A percentile compares a stretch with the other conserved stretches of the same genome.
Evolutionary conservation across 2,113 vertebrate species (phyloP).

Genomic region (Sinosuthora webbiana): DNA sequence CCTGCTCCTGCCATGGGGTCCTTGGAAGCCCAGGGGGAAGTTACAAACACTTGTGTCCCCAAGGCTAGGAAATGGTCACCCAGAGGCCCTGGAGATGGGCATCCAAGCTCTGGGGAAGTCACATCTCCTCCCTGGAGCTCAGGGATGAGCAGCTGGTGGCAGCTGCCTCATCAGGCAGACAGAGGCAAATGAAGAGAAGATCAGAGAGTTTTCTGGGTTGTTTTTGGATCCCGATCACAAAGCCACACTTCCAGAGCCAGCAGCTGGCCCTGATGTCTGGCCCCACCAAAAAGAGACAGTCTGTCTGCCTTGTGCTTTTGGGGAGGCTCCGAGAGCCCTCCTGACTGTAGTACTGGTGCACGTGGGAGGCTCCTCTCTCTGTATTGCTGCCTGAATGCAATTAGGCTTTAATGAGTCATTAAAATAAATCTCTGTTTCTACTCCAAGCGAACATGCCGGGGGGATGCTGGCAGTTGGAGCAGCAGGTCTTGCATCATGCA

Average conservation of each 20-base stretch:
- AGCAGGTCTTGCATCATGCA: slow-evolving; percentile 24
- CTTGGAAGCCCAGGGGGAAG: background rate
- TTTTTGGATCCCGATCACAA: background rate
- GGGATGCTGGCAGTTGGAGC: slow-evolving; percentile 48
- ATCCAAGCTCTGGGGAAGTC: background rate
- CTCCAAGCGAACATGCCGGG: slow-evolving; percentile 7
- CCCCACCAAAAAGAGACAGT: slow-evolving; percentile 28
- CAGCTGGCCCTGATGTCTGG: slow-evolving; percentile 28
- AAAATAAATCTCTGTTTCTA: slow-evolving; percentile 68
- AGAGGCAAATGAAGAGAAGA: background rate
- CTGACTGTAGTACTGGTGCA: slow-evolving; percentile 38
- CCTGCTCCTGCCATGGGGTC: background rate
- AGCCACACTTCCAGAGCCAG: background rate
- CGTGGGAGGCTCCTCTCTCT: slow-evolving; percentile 54
- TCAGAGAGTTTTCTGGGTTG: background rate
- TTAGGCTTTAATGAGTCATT: slow-evolving; percentile 70
- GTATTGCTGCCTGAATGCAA: slow-evolving; percentile 55
- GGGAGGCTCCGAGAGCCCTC: slow-evolving; percentile 15
- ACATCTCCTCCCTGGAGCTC: background rate
- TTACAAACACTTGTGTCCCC: background rate
- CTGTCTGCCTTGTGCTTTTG: slow-evolving; percentile 16
- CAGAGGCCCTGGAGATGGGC: background rate
- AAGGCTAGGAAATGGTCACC: background rate
- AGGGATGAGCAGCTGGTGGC: background rate
- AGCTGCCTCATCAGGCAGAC: rapidly evolving